Evolutionary conservation across 2,797 vertebrate species (phyloP).

Genomic region (Peromyscus melanophrys): DNA sequence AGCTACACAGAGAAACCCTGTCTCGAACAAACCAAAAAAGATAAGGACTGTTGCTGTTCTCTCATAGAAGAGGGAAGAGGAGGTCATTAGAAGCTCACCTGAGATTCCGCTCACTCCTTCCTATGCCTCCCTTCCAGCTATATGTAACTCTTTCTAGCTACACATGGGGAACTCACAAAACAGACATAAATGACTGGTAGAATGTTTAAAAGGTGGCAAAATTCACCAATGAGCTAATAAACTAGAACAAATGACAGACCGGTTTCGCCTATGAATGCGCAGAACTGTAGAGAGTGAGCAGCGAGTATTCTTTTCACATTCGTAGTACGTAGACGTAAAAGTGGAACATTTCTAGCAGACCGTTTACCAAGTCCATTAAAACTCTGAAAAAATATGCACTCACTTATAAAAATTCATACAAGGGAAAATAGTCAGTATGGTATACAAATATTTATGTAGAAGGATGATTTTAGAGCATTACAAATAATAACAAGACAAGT

Average conservation of each 20-base stretch:
- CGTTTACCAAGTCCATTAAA: slow-evolving; percentile 28
- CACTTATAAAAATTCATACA: slow-evolving; percentile 24
- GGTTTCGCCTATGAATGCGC: slow-evolving; percentile 10
- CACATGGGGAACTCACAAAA: slow-evolving; percentile 38
- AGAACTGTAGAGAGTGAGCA: slow-evolving; percentile 10
- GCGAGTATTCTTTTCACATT: slow-evolving; percentile 20
- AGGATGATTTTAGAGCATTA: slow-evolving; percentile 12
- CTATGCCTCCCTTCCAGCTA: neutral
- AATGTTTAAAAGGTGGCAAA: slow-evolving; percentile 18
- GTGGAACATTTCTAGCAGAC: slow-evolving; percentile 10
- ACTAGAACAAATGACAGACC: neutral
- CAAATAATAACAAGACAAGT: slow-evolving; percentile 24
- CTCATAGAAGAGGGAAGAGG: too few species aligned
- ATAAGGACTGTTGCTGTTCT: neutral
- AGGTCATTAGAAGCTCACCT: neutral
- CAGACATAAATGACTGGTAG: neutral
- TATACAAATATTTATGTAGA: slow-evolving; percentile 46
- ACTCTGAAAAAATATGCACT: slow-evolving; percentile 11
- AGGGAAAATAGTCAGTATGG: slow-evolving; percentile 36
- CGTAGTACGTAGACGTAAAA: slow-evolving; percentile 35
- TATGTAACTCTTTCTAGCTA: neutral
- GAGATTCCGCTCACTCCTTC: neutral
- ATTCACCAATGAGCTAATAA: slow-evolving; percentile 32
- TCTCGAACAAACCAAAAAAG: too few species aligned
- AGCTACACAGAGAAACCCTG: too few species aligned